Percentiles rank a stretch among this genome's conserved stretches.
Evolutionary conservation across 2,797 vertebrate species (phyloP).

Genomic region (Sebastolobus alascanus): DNA sequence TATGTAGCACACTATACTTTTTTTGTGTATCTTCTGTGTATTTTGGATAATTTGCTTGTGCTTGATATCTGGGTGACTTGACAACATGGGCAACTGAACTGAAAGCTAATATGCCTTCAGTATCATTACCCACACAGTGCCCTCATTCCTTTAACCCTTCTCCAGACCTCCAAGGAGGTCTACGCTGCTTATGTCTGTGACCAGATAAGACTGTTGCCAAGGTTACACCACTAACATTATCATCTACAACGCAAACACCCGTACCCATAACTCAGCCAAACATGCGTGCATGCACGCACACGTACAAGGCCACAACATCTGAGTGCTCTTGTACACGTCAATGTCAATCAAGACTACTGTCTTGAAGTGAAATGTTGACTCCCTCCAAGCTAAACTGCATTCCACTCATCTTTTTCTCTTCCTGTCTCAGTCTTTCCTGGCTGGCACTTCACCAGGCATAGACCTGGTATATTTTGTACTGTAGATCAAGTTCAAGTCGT

Average conservation of each 20-base stretch:
- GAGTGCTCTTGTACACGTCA: background rate
- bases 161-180: constrained; percentile 16
- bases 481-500: constrained; percentile 15
- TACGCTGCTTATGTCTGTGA: constrained; percentile 38
- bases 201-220: constrained; percentile 61
- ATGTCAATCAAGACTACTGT: constrained; percentile 34
- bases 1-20: background rate
- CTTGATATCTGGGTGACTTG: constrained; percentile 5
- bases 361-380: constrained; percentile 34
- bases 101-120: background rate
- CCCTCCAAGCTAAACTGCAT: constrained; percentile 52
- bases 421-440: background rate
- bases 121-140: background rate
- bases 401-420: constrained; percentile 17
- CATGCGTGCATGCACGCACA: constrained; percentile 27
- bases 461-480: background rate
- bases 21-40: background rate
- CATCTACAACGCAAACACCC: constrained; percentile 24
- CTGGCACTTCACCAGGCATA: constrained; percentile 8
- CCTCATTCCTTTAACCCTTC: constrained; percentile 16
- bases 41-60: constrained; percentile 9
- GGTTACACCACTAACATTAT: constrained; percentile 51
- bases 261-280: constrained; percentile 38
- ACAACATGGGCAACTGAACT: background rate
- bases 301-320: constrained; percentile 20